Conservation (phyloP, 2,113 vertebrate species). For the Prochilodus magdalenae region DNA sequence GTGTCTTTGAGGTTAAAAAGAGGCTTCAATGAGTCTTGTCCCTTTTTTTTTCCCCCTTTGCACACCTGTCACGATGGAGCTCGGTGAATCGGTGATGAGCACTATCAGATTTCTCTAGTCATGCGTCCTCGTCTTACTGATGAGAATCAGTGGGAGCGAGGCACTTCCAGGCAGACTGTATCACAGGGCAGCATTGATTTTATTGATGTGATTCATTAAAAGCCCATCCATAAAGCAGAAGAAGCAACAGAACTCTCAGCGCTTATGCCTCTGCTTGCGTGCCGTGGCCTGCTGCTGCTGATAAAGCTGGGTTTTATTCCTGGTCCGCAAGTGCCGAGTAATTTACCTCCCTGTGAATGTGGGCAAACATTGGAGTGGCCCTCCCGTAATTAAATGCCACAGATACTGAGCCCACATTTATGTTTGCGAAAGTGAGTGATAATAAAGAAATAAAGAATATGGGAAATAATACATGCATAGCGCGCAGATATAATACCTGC, state of each 20-base stretch:
- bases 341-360: conserved; percentile 67
- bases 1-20: conserved; percentile 22
- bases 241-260: conserved; percentile 5
- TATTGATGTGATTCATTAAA: conserved; percentile 75
- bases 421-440: conserved; percentile 64
- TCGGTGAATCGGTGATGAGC: conserved; percentile 25
- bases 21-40: conserved; percentile 10
- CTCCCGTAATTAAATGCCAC: conserved; percentile 66
- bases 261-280: conserved; percentile 42
- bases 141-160: conserved; percentile 50
- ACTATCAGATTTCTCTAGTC: conserved; percentile 12
- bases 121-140: not conserved
- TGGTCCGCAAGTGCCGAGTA: conserved; percentile 54
- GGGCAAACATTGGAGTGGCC: conserved; percentile 63
- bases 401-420: conserved; percentile 59
- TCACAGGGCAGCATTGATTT: conserved; percentile 63
- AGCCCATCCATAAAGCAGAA: conserved; percentile 41
- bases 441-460: conserved; percentile 48
- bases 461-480: conserved; percentile 53
- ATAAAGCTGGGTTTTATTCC: conserved; percentile 71
- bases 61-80: not conserved
- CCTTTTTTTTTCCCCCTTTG: not conserved
- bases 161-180: conserved; percentile 64
- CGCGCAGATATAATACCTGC: conserved; percentile 56
- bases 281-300: conserved; percentile 59